Conservation (phyloP, 2,113 vertebrate species). For the Scomber scombrus region DNA sequence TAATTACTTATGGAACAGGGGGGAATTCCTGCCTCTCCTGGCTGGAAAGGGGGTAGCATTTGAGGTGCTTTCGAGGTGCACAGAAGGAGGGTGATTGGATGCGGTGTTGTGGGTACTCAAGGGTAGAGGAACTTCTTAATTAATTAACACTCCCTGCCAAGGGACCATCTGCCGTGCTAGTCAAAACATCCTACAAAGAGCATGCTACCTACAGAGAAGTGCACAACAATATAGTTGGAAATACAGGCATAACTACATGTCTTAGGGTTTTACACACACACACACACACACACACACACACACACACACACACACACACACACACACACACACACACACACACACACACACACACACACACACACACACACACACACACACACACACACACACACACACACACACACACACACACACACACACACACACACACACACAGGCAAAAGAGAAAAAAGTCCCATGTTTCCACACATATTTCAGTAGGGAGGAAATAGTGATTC, state of each 20-base stretch:
- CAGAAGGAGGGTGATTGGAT: constrained; percentile 71
- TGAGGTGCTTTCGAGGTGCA: constrained; percentile 56
- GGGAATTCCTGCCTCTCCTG: constrained; percentile 64
- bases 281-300: not conserved
- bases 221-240: constrained; percentile 28
- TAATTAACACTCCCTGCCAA: constrained; percentile 73
- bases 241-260: constrained; percentile 28
- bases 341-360: not conserved
- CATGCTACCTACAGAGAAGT: constrained; percentile 26
- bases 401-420: too few relatives aligned
- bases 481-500: constrained; percentile 22
- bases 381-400: too few relatives aligned
- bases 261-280: not conserved
- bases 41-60: constrained; percentile 48
- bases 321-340: not conserved
- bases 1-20: constrained; percentile 69
- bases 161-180: constrained; percentile 73
- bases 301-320: not conserved
- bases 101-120: constrained; percentile 63
- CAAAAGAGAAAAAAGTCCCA: constrained; percentile 2
- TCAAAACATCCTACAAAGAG: constrained; percentile 59
- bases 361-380: not conserved
- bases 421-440: not conserved
- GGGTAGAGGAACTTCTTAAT: constrained; percentile 77
- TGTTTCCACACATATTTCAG: constrained; percentile 13